Evolutionary conservation across 2,113 vertebrate species (phyloP).

Genomic region (Craseonycteris thonglongyai): DNA sequence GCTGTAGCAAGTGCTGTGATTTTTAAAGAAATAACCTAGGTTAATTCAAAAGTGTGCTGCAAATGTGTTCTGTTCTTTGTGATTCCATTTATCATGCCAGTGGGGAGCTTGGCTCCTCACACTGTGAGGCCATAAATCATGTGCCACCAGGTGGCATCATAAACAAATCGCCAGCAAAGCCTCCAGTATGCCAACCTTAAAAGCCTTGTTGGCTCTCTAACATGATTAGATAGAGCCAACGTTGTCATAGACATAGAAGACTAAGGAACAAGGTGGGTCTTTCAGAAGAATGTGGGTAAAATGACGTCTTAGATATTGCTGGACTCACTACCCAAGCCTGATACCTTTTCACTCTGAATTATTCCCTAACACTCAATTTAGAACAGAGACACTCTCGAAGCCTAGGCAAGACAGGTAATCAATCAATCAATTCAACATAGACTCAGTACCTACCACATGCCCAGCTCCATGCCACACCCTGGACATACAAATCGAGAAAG

Average conservation of each 20-base stretch:
- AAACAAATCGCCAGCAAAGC: conserved; percentile 3
- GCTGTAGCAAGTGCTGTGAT: background rate
- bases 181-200: background rate
- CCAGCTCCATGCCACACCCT: background rate
- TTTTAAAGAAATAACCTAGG: background rate
- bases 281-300: background rate
- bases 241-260: background rate
- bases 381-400: background rate
- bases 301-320: background rate
- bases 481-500: background rate
- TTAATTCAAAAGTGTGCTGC: background rate
- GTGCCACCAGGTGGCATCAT: background rate
- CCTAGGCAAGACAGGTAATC: background rate
- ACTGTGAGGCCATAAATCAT: background rate
- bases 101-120: background rate
- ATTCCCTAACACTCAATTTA: background rate
- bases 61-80: background rate
- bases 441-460: background rate
- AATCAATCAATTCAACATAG: background rate
- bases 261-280: background rate
- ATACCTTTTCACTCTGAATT: background rate
- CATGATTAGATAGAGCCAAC: background rate
- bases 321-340: background rate
- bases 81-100: background rate
- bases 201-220: background rate